phyloP scores from a whole-genome alignment of 2,888 invertebrate genomes.

The Amphimallon solstitiale region DNA sequence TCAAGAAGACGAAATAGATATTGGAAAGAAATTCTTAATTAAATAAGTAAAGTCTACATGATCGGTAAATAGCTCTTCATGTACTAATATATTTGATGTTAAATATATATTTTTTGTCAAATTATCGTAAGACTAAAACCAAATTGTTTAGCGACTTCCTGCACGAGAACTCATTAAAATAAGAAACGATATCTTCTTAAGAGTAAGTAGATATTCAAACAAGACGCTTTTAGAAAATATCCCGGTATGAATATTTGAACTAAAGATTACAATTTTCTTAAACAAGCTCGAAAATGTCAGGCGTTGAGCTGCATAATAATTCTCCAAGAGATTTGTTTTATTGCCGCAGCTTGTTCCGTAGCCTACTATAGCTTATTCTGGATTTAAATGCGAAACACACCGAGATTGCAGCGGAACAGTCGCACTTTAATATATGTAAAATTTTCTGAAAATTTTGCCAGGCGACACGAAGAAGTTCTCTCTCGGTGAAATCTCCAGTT shows the following conservation, averaged over 20 bases:
- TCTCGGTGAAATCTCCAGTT: neutral
- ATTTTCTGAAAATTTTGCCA: constrained; percentile 19
- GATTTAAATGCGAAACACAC: constrained; percentile 47
- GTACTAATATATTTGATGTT: no score
- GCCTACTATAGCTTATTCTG: constrained; percentile 49
- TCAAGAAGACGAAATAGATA: no score
- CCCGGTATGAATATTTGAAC: constrained; percentile 18
- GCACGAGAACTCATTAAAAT: no score
- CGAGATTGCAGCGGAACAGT: constrained; percentile 45
- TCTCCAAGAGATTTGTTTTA: constrained; percentile 54
- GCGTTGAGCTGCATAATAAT: constrained; percentile 52
- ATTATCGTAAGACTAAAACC: no score
- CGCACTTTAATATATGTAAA: constrained; percentile 42
- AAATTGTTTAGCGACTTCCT: no score
- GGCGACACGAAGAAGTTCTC: constrained; percentile 25
- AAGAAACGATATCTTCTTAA: neutral
- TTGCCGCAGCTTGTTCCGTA: constrained; percentile 47
- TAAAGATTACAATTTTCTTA: constrained; percentile 52
- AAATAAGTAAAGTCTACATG: no score
- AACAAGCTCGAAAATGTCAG: constrained; percentile 50
- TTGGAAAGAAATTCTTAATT: no score
- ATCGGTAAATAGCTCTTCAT: no score
- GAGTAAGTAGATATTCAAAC: neutral
- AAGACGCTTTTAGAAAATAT: neutral
- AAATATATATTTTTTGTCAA: no score